Evolutionary conservation across 2,888 invertebrate genomes (phyloP).

Genomic region (Drosophila limbata): DNA sequence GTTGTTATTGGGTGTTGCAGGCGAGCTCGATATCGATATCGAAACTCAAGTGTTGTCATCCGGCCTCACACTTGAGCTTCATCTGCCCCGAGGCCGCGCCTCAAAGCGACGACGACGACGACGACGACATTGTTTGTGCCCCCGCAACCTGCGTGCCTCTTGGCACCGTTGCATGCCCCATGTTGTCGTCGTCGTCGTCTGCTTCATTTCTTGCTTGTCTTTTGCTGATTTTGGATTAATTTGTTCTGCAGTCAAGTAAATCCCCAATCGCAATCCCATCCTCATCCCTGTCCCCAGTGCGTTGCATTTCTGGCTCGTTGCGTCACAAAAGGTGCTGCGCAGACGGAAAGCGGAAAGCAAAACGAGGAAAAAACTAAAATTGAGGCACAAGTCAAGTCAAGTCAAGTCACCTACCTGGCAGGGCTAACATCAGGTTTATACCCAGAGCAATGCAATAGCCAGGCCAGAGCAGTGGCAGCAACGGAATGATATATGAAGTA

Average conservation of each 20-base stretch:
- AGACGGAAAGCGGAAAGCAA: slow-evolving; percentile 29
- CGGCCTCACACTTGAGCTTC: slow-evolving; percentile 66
- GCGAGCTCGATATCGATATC: slow-evolving; percentile 66
- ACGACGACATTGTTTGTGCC: slow-evolving; percentile 45
- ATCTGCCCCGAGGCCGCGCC: slow-evolving; percentile 64
- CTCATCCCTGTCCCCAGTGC: slow-evolving; percentile 45
- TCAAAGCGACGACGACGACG: slow-evolving; percentile 35
- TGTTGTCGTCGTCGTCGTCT: slow-evolving; percentile 37
- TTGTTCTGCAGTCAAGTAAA: slow-evolving; percentile 79
- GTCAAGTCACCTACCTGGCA: slow-evolving; percentile 65
- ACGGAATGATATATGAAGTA: slow-evolving; percentile 84
- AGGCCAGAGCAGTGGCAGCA: slow-evolving; percentile 28
- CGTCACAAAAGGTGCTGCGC: slow-evolving; percentile 67
- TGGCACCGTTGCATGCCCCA: slow-evolving; percentile 28
- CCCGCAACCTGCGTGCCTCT: background rate
- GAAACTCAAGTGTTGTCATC: slow-evolving; percentile 66
- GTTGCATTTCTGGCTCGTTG: slow-evolving; percentile 66
- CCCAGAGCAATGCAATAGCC: slow-evolving; percentile 27
- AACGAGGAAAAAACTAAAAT: slow-evolving; percentile 29
- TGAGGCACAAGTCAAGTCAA: slow-evolving; percentile 47
- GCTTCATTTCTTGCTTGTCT: slow-evolving; percentile 68
- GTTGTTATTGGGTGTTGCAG: slow-evolving; percentile 75
- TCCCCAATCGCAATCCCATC: slow-evolving; percentile 64
- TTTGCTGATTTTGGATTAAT: slow-evolving; percentile 84
- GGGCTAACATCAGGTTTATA: slow-evolving; percentile 60